Base-by-base conservation (phyloP, 2,797 vertebrate species). In the Dermochelys coriacea region DNA sequence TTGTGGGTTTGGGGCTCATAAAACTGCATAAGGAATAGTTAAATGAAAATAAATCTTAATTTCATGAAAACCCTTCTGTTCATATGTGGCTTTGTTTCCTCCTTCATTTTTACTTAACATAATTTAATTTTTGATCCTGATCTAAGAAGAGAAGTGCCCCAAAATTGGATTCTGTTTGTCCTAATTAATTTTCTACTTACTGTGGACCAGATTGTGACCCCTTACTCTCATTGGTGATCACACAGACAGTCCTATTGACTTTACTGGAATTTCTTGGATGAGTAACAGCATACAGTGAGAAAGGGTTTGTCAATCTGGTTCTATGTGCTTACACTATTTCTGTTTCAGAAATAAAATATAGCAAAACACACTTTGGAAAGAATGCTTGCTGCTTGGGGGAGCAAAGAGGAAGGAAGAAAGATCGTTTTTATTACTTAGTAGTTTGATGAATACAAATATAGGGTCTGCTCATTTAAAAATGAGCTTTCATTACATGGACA, bases 381-480 rank as follows among this genome's bases (percentile, higher is more conserved):
- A 85, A 82, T 0, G 0, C 51, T 94, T 0, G 0, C 51, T 93
- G 59, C 54, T 86, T 34, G 52, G 59, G 77, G 47, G 59, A 88
- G 59, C 8, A 9, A 10, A 59, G 34, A 16, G n/a, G 51, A 91
- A 92, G 47, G 74, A 94, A 82, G 64, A 88, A 80, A 75, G 19
- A 34, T 57, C 47, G 31, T 82, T 94, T 88, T 92, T 57, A 80
- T 84, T 89, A 54, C 80, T 86, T n/a, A n/a, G 50, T 34, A 51
- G 6, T 78, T 94, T 91, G 82, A 64, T n/a, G 86, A 89, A 71
- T 61, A 68, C 12, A 91, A 23, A 45, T 80, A 89, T 34, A 74
- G 31, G 80, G 86, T 78, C 37, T 0, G 0, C 82, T 85, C 71
- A n/a, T 82, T 87, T 92, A 82, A 80, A 37, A 37, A 3, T 41